Conservation (phyloP, 2,888 invertebrate genomes). For the Drosophila borborema region DNA sequence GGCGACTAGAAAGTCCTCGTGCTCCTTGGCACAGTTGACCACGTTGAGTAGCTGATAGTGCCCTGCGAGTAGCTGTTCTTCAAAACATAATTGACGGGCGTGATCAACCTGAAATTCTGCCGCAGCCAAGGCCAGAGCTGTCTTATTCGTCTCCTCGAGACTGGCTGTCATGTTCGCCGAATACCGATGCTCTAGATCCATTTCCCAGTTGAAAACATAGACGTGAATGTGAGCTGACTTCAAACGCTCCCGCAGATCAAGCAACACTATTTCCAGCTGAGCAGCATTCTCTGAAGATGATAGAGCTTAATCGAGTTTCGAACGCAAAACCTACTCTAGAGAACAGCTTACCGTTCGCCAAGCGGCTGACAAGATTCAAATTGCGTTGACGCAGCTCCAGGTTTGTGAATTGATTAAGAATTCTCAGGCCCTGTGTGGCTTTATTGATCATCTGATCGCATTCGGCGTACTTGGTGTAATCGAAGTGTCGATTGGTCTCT, state of each 20-base stretch:
- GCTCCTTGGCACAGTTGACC: constrained; percentile 39
- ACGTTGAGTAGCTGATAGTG: constrained; percentile 36
- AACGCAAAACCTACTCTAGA: neutral
- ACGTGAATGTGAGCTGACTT: constrained; percentile 70
- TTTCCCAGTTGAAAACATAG: constrained; percentile 76
- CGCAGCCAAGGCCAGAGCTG: constrained; percentile 33
- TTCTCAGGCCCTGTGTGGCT: constrained; percentile 14
- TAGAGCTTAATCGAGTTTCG: neutral
- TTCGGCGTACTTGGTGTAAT: constrained; percentile 61
- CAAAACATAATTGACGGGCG: neutral
- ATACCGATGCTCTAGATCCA: constrained; percentile 71
- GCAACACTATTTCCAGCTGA: constrained; percentile 55
- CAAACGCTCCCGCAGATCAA: constrained; percentile 61
- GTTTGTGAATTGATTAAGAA: constrained; percentile 41
- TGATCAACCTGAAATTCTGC: constrained; percentile 3
- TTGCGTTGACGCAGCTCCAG: constrained; percentile 71
- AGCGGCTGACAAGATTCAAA: constrained; percentile 50
- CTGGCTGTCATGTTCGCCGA: constrained; percentile 52
- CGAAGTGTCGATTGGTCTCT: constrained; percentile 65
- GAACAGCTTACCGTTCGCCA: constrained; percentile 49
- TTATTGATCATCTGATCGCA: constrained; percentile 60
- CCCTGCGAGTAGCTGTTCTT: constrained; percentile 43
- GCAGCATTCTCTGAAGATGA: constrained; percentile 57
- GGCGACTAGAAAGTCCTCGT: constrained; percentile 50
- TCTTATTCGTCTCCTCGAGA: constrained; percentile 29